Conservation (phyloP, 1,140 invertebrate species). For the Drosophila navojoa region DNA sequence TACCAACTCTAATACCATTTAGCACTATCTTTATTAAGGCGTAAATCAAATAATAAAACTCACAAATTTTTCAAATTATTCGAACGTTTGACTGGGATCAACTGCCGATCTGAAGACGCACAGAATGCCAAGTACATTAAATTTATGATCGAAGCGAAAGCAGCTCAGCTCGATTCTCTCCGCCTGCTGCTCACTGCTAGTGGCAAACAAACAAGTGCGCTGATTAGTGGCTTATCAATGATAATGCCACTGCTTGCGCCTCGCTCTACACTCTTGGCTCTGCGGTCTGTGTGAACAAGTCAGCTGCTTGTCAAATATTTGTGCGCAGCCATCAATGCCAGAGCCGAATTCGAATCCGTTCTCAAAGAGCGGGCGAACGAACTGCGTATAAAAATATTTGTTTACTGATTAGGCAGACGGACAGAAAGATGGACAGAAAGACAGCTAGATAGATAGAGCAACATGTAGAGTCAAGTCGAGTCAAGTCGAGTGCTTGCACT, state of each 20-base stretch:
- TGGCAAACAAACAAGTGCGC: slow-evolving; percentile 52
- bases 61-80: slow-evolving; percentile 46
- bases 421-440: background rate
- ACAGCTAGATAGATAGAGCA: slow-evolving; percentile 15
- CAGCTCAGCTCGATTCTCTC: background rate
- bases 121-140: slow-evolving; percentile 43
- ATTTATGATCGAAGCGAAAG: slow-evolving; percentile 52
- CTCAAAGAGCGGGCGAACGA: slow-evolving; percentile 50
- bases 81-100: slow-evolving; percentile 17
- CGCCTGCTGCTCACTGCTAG: background rate
- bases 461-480: no score
- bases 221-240: slow-evolving; percentile 62
- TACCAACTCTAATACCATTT: background rate
- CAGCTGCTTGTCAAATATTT: slow-evolving; percentile 68
- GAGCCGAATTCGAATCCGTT: slow-evolving; percentile 22
- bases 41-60: slow-evolving; percentile 71
- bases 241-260: slow-evolving; percentile 24
- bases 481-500: slow-evolving; percentile 56
- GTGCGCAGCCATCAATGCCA: slow-evolving; percentile 51
- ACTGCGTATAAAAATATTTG: slow-evolving; percentile 73
- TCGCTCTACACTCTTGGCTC: no score
- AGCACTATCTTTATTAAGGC: background rate
- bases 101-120: slow-evolving; percentile 13
- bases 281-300: slow-evolving; percentile 25
- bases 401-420: slow-evolving; percentile 62